Evolutionary conservation across 1,140 invertebrate species (phyloP).

Genomic region (Calephelis nemesis): DNA sequence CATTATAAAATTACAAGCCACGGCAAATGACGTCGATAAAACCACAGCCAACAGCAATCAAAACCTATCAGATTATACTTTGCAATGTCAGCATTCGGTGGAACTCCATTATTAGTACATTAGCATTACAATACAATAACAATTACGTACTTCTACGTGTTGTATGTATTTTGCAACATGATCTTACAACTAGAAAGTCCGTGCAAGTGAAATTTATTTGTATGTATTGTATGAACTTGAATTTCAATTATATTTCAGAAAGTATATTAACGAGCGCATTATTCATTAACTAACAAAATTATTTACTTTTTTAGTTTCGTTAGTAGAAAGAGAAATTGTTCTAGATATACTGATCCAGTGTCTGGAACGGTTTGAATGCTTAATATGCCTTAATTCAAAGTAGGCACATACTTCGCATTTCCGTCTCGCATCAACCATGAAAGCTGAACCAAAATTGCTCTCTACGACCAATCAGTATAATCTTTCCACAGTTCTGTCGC

Average conservation of each 20-base stretch:
- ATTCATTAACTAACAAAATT: slow-evolving; percentile 10
- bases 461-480: neutral
- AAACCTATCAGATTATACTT: too few species aligned
- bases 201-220: neutral
- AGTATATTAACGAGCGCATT: slow-evolving; percentile 1
- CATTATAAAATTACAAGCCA: too few species aligned
- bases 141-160: too few species aligned
- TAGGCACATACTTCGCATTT: slow-evolving; percentile 3
- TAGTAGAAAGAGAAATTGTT: slow-evolving; percentile 9
- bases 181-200: slow-evolving; percentile 6
- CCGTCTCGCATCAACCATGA: slow-evolving; percentile 6
- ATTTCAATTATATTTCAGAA: slow-evolving; percentile 6
- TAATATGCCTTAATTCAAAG: slow-evolving; percentile 6
- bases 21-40: too few species aligned
- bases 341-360: slow-evolving; percentile 9
- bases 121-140: too few species aligned
- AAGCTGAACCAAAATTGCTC: neutral
- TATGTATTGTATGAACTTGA: neutral
- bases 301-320: slow-evolving; percentile 13
- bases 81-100: too few species aligned
- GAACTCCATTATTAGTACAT: too few species aligned
- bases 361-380: slow-evolving; percentile 5
- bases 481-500: too few species aligned
- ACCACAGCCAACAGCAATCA: too few species aligned
- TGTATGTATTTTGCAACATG: neutral